Percentiles rank a stretch among this genome's conserved stretches.
Evolutionary conservation across 1,140 invertebrate genomes (phyloP).

Genomic region (Habropoda laboriosa): DNA sequence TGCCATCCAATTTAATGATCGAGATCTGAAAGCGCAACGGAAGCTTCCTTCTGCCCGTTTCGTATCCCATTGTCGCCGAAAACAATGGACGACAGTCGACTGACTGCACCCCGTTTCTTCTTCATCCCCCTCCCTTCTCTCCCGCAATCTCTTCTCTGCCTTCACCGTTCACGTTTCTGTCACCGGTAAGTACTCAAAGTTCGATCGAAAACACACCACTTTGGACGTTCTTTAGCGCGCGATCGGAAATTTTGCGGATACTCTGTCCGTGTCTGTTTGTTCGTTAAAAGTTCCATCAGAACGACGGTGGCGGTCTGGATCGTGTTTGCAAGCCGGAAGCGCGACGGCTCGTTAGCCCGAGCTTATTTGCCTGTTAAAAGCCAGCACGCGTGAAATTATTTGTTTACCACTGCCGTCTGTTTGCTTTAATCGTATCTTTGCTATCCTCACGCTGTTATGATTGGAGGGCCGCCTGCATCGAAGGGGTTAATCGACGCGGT

Average conservation of each 20-base stretch:
- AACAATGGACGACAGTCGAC: conserved; percentile 40
- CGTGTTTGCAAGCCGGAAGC: conserved; percentile 4
- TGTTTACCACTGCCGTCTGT: background rate
- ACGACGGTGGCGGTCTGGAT: background rate
- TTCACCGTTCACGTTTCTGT: too few species aligned
- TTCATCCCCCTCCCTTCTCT: background rate
- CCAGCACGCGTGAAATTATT: conserved; percentile 12
- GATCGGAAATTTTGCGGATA: too few species aligned
- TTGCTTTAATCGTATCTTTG: conserved; percentile 21
- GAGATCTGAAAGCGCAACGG: conserved; percentile 57
- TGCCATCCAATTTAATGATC: conserved; percentile 60
- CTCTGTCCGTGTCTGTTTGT: background rate
- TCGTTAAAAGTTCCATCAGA: background rate
- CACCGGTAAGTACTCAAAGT: too few species aligned
- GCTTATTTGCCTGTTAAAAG: conserved; percentile 22
- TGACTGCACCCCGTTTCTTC: background rate
- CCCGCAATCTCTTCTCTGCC: background rate
- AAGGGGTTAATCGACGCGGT: background rate
- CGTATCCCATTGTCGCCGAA: conserved; percentile 49
- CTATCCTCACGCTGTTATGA: background rate
- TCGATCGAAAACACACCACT: too few species aligned
- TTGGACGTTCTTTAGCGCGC: too few species aligned
- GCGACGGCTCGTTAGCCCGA: conserved; percentile 7
- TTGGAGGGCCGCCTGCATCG: background rate
- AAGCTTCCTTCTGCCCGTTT: conserved; percentile 59